phyloP scores from a whole-genome alignment of 35 echinoderm and acorn worm genomes.

The Ptychodera flava region DNA sequence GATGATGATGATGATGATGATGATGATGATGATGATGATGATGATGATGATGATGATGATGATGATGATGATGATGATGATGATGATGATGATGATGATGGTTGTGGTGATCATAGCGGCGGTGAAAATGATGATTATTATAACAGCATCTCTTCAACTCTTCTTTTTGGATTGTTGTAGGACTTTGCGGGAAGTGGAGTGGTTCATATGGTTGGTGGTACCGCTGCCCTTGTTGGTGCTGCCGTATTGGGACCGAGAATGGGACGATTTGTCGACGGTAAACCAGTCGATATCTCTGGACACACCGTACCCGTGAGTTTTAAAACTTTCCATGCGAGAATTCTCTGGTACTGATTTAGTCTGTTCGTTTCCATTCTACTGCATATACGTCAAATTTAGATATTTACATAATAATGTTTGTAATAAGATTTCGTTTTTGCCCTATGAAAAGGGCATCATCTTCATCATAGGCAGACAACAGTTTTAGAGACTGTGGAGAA shows the following conservation, averaged over 20 bases:
- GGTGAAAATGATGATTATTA: not conserved
- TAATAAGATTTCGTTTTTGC: too few species aligned
- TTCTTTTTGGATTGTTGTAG: too few species aligned
- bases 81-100: too few species aligned
- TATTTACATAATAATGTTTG: too few species aligned
- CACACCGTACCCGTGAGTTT: constrained; percentile 83
- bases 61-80: constrained; percentile 24
- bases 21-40: constrained; percentile 26
- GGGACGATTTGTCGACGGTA: constrained; percentile 60
- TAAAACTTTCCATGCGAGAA: too few species aligned
- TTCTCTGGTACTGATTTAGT: too few species aligned
- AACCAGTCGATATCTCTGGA: constrained; percentile 34
- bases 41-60: constrained; percentile 18
- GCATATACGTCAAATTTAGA: too few species aligned
- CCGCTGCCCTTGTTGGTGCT: constrained; percentile 67
- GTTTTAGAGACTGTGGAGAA: too few species aligned
- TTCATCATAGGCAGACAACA: too few species aligned
- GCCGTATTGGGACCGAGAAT: constrained; percentile 66
- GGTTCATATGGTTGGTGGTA: constrained; percentile 83
- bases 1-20: constrained; percentile 24
- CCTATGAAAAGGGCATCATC: too few species aligned
- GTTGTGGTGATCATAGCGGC: not conserved
- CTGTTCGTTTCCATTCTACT: too few species aligned
- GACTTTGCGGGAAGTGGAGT: constrained; percentile 88
- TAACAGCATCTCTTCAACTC: too few species aligned